Evolutionary conservation across 2,797 vertebrate species (phyloP).

Genomic region (Pygocentrus nattereri): DNA sequence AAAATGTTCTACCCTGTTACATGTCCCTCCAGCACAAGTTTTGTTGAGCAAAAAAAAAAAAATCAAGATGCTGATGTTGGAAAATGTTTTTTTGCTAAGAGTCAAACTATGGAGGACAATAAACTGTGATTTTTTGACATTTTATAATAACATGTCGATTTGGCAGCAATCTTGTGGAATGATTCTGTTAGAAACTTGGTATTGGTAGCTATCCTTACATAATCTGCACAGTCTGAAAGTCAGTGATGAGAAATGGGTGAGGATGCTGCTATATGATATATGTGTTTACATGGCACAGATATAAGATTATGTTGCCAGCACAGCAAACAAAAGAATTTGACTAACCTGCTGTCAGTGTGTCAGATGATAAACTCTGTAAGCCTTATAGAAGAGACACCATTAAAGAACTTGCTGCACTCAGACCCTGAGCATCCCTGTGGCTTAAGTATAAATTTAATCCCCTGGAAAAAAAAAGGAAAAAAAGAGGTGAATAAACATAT

Average conservation of each 20-base stretch:
- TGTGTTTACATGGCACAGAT: slow-evolving; percentile 28
- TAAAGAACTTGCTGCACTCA: slow-evolving; percentile 44
- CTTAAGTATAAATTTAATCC: slow-evolving; percentile 62
- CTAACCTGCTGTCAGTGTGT: slow-evolving; percentile 34
- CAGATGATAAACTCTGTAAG: slow-evolving; percentile 43
- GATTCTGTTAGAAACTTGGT: too few species aligned
- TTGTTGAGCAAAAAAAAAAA: too few species aligned
- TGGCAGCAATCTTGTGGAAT: too few species aligned
- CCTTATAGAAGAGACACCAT: slow-evolving; percentile 41
- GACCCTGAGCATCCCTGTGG: slow-evolving; percentile 50
- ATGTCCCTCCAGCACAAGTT: too few species aligned
- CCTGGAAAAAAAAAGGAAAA: slow-evolving; percentile 60
- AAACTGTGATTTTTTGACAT: too few species aligned
- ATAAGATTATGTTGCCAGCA: slow-evolving; percentile 6
- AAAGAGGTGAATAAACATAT: slow-evolving; percentile 64
- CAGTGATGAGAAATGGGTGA: not conserved
- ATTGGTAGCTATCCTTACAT: too few species aligned
- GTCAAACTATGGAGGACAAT: too few species aligned
- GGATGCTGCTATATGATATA: slow-evolving; percentile 23
- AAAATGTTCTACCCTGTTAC: too few species aligned
- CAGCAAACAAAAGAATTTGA: slow-evolving; percentile 15
- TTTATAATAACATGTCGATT: too few species aligned
- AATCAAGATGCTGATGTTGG: too few species aligned
- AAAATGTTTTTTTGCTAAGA: too few species aligned
- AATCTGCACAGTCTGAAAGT: too few species aligned